A percentile compares a stretch with the other conserved stretches of the same genome.
Conservation (phyloP, 2,113 vertebrate genomes). For the Axis porcinus region DNA sequence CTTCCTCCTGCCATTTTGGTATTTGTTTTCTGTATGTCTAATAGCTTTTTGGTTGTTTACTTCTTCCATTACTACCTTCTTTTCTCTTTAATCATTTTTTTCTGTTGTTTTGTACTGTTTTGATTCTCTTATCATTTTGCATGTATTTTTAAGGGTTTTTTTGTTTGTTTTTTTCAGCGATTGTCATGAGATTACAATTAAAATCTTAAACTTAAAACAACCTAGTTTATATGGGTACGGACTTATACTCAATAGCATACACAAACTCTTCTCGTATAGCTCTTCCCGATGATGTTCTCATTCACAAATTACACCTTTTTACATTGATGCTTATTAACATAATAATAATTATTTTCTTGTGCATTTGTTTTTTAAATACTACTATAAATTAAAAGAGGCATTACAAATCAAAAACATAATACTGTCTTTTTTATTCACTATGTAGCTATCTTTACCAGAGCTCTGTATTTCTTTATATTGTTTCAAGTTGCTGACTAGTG, state of each 20-base stretch:
- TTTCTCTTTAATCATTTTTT: not conserved
- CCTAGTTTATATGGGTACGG: not conserved
- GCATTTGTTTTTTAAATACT: not conserved
- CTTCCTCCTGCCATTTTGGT: not conserved
- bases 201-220: not conserved
- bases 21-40: not conserved
- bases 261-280: not conserved
- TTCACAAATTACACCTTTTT: not conserved
- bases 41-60: not conserved
- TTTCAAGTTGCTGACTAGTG: not conserved
- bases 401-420: not conserved
- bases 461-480: not conserved
- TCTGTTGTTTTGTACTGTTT: not conserved
- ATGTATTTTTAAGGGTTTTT: not conserved
- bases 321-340: not conserved
- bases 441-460: not conserved
- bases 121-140: not conserved
- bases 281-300: not conserved
- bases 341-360: not conserved
- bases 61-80: not conserved
- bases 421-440: not conserved
- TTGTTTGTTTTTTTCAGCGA: not conserved
- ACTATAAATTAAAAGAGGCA: not conserved
- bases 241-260: not conserved
- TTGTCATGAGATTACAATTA: not conserved